Conservation (phyloP, 2,888 invertebrate species). For the Stenoptilia bipunctidactyla region DNA sequence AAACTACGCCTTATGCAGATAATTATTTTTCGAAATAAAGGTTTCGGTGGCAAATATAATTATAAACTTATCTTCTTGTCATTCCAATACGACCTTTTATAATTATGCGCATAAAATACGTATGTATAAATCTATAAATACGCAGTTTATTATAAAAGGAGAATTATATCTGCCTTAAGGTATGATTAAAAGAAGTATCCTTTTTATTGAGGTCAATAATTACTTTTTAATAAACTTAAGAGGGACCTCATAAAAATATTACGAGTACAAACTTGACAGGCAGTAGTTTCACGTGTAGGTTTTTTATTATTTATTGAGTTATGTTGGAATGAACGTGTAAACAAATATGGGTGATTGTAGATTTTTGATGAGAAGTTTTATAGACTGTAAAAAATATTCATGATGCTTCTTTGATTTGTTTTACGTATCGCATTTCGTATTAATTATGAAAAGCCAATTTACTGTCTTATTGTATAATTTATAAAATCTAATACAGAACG, state of each 20-base stretch:
- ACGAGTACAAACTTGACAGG: slow-evolving; percentile 23
- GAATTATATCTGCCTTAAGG: slow-evolving; percentile 25
- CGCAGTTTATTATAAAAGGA: slow-evolving; percentile 9
- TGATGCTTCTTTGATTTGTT: too few species aligned
- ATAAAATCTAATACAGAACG: too few species aligned
- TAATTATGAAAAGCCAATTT: too few species aligned
- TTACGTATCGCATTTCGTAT: too few species aligned
- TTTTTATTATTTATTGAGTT: too few species aligned
- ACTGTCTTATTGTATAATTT: too few species aligned
- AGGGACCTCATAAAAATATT: slow-evolving; percentile 26
- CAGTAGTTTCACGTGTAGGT: slow-evolving; percentile 12
- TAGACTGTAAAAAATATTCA: too few species aligned
- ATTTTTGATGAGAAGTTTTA: too few species aligned
- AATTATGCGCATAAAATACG: slow-evolving; percentile 21
- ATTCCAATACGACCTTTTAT: slow-evolving; percentile 28
- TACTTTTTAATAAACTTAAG: slow-evolving; percentile 40
- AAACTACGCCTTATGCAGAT: slow-evolving; percentile 31
- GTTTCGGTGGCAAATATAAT: slow-evolving; percentile 31
- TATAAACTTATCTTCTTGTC: slow-evolving; percentile 38
- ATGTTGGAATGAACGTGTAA: too few species aligned
- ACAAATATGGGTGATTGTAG: too few species aligned
- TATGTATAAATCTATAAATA: too few species aligned
- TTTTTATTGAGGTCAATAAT: slow-evolving; percentile 45
- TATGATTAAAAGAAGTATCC: slow-evolving; percentile 30
- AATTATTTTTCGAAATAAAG: slow-evolving; percentile 27